Evolutionary conservation across 2,888 invertebrate genomes (phyloP), one percentile per base, ranked within the genome.

Genomic region (Tenthredo notha): DNA sequence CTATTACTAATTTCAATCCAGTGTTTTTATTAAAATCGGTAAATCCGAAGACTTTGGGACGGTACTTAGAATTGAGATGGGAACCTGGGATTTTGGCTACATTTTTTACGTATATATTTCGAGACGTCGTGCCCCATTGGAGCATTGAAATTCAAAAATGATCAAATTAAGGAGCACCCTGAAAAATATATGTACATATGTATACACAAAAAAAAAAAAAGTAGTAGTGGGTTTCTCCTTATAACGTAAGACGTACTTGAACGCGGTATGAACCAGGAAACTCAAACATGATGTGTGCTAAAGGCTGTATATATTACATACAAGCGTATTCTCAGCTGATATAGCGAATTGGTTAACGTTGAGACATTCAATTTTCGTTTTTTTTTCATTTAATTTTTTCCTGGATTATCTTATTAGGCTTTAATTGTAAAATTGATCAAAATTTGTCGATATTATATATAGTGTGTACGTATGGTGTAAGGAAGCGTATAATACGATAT

Each of bases 241-340:
- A 4, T 4, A 47, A 18, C 50, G 50, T 50, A 50, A 37, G 70
- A 9, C 37, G n/a, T 58, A 58, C 58, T 58, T 58, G 58, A 58
- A 58, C 58, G 61, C 40, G n/a, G 37, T 33, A 15, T 40, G 70
- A 72, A 72, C 70, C 70, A 72, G 70, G 70, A 72, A 72, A 40
- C 70, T 72, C 70, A 72, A 72, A 72, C 70, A 72, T 25, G n/a
- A n/a, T 29, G n/a, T 40, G 33, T 72, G 37, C 12, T 15, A 1
- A 33, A 25, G 12, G 40, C n/a, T 33, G 15, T 37, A n/a, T 37
- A 2, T 37, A 33, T 37, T 12, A 47, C 47, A 18, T 18, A 70
- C 18, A n/a, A 4, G n/a, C 5, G 7, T 33, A n/a, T n/a, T 7
- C 54, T 54, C 54, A 54, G 54, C 54, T n/a, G 15, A 47, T 47